phyloP scores from a whole-genome alignment of 2,888 invertebrate species.

The Chromoteleia sp. region DNA sequence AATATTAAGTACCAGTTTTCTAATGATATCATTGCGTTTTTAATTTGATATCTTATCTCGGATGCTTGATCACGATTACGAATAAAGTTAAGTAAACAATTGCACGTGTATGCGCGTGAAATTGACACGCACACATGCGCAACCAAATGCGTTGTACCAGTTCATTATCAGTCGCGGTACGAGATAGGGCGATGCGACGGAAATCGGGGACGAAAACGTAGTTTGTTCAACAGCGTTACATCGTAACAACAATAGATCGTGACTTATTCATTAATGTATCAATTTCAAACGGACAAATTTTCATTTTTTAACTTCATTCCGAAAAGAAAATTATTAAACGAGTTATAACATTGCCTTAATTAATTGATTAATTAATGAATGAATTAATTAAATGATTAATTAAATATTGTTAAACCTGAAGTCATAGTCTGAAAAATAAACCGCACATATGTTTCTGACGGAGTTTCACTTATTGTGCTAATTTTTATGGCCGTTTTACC shows the following conservation, averaged over 20 bases:
- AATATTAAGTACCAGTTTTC: not conserved
- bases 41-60: conserved; percentile 23
- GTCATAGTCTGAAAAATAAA: too few species aligned
- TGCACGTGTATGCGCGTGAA: conserved; percentile 24
- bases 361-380: too few species aligned
- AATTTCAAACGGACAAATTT: too few species aligned
- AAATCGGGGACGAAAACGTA: conserved; percentile 31
- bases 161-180: conserved; percentile 53
- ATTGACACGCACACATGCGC: conserved; percentile 30
- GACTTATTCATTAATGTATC: too few species aligned
- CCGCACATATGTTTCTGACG: not conserved
- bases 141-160: conserved; percentile 54
- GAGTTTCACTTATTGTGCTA: not conserved
- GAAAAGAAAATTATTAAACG: too few species aligned
- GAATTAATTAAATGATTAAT: too few species aligned
- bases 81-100: conserved; percentile 25
- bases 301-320: too few species aligned
- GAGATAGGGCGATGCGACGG: conserved; percentile 23
- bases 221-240: conserved; percentile 5
- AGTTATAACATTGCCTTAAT: too few species aligned
- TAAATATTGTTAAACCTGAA: too few species aligned
- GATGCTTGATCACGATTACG: conserved; percentile 30
- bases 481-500: conserved; percentile 12
- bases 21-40: not conserved
- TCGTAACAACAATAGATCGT: conserved; percentile 1